Base-by-base conservation (phyloP, 2,797 vertebrate genomes). In the Melanotaenia pygmaea region DNA sequence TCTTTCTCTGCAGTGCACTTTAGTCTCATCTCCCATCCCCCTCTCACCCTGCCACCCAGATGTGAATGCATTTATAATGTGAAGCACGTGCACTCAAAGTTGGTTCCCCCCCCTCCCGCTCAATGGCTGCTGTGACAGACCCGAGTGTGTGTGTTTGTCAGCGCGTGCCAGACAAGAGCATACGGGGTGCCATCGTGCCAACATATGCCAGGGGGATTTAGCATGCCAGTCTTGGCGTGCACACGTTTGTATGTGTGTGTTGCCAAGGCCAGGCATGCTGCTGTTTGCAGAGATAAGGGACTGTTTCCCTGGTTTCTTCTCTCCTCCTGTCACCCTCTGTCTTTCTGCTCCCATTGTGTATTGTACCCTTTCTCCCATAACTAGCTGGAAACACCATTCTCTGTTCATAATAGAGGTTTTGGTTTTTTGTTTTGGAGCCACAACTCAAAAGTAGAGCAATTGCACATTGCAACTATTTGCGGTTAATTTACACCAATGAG, bases 41-140 rank as follows among this genome's bases (percentile, higher is more conserved):
- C 47, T 83, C 85, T 57, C 81, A 79, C 84, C 79, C 87, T 80
- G 88, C 88, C 88, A 90, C 85, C 93, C 93, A 94, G 92, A 94
- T 94, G 93, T 94, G 92, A 91, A 89, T 88, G 91, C 90, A 93
- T 95, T 90, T 90, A 91, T 93, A 94, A 94, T 94, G 85, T 89
- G 81, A 82, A 89, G 87, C 92, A 92, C 80, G 87, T 94, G 90
- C 88, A 82, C 83, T 87, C 82, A 83, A 85, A 82, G 88, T 84
- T 83, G 82, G 82, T 86, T 67, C 71, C 32, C 60, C 51, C 64
- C 50, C 71, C 43, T 75, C 76, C 67, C 59, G 11, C 74, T 83
- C 74, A 57, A 1, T 77, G 86, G 89, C 85, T 88, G 88, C 89
- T 89, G 86, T 91, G 86, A 82, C 84, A 86, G 79, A 72, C 80